Evolutionary conservation across 1,140 invertebrate species (phyloP), one percentile per base, ranked within the genome.

Genomic region (Coelopa frigida): DNA sequence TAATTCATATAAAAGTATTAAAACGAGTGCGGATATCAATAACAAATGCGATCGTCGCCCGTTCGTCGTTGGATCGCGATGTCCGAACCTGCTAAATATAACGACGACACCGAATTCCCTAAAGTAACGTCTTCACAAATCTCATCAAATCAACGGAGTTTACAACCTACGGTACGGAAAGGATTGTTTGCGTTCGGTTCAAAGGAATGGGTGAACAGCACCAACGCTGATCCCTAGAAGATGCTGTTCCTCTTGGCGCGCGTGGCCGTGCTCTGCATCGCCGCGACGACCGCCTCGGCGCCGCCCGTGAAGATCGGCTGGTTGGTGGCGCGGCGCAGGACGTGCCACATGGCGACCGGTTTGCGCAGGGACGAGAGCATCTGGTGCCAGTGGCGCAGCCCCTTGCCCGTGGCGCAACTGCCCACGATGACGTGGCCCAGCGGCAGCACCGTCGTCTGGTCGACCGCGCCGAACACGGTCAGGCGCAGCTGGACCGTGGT

Each of bases 291-390:
- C 2, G 60, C 62, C 52, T 63, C 61, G 22, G 62, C 62, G 29
- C 59, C 61, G 29, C 62, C 62, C 12, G 60, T 55, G 8, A 66
- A 62, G 7, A 66, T 46, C 14, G 62, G 62, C 40, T 66, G 62
- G 38, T 64, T 64, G 49, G 56, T 54, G 1, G 60, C 60, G 17
- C 61, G 56, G 49, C 83, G 73, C n/a, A 90, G 70, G 21, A 81
- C 75, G 70, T 90, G 87, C 86, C 86, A 89, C 84, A 87, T 88
- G 8, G 85, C 83, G 31, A 88, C 80, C 2, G 86, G 85, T 62
- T 85, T 87, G 46, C 86, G 77, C 32, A 87, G 73, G 15, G 84
- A 83, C n/a, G 79, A 74, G 47, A 89, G 71, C 86, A 89, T 89
- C 70, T 89, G 85, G 54, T 82, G 81, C 86, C 86, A 90, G 59